phyloP scores from a whole-genome alignment of 2,113 vertebrate species.

The Numenius arquata region DNA sequence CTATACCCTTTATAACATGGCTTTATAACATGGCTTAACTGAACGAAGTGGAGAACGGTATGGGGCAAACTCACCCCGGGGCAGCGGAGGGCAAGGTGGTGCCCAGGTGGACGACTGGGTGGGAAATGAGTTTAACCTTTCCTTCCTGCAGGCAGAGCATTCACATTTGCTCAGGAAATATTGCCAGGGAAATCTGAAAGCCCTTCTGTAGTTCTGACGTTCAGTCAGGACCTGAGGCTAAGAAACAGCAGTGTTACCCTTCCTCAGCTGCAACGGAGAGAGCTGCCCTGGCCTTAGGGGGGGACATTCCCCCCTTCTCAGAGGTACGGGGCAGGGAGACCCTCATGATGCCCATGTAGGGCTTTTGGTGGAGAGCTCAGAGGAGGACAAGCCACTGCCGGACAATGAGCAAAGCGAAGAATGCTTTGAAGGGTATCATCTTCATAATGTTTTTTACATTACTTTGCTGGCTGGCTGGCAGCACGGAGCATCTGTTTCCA shows the following conservation, averaged over 20 bases:
- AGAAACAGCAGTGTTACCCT: neutral
- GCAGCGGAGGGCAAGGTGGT: neutral
- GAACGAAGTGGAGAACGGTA: rapidly evolving
- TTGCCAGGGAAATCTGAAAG: neutral
- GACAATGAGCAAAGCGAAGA: neutral
- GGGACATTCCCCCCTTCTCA: neutral
- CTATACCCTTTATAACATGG: neutral
- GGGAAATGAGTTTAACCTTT: neutral
- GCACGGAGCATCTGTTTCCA: constrained; percentile 80
- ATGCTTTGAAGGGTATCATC: constrained; percentile 61
- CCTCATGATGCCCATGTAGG: rapidly evolving
- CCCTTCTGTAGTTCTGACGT: neutral
- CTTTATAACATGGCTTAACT: neutral
- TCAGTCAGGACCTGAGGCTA: neutral
- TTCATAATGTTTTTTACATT: constrained; percentile 60
- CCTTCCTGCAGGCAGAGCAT: neutral
- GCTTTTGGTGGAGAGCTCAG: neutral
- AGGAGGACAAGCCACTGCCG: neutral
- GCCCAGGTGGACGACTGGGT: neutral
- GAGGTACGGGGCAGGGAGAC: neutral
- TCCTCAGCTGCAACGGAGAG: neutral
- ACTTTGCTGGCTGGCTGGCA: constrained; percentile 48
- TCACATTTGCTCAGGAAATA: neutral
- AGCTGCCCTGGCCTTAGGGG: neutral
- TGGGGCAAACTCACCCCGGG: rapidly evolving